Conservation (phyloP, 2,113 vertebrate genomes). For the Callopanchax toddi region DNA sequence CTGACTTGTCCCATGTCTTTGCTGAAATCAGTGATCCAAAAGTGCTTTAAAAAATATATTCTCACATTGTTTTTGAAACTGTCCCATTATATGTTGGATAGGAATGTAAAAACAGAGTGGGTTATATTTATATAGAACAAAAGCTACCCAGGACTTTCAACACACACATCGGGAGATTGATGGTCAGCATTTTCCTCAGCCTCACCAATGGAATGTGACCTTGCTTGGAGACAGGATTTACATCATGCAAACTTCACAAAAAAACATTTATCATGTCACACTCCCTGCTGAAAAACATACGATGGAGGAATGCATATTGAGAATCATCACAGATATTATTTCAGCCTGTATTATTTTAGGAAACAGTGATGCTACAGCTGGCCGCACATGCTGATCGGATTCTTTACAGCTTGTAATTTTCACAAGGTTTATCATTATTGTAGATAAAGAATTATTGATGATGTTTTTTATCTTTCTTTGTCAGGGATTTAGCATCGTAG, state of each 20-base stretch:
- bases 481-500: no score
- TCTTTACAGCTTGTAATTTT: no score
- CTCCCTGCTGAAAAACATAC: constrained; percentile 5
- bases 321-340: background rate
- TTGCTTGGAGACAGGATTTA: background rate
- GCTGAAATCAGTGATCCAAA: background rate
- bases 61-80: no score
- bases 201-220: background rate
- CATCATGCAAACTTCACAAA: background rate
- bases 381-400: no score
- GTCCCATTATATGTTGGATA: background rate
- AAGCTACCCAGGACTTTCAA: background rate
- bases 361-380: no score
- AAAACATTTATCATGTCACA: constrained; percentile 2
- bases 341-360: background rate
- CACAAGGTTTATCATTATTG: no score
- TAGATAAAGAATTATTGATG: no score
- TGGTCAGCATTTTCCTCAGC: background rate
- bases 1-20: background rate
- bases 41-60: background rate
- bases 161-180: background rate
- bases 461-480: no score
- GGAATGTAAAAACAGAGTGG: background rate
- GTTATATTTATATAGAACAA: background rate
- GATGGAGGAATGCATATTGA: background rate